Percentiles rank a stretch among this genome's conserved stretches.
Evolutionary conservation across 1,140 invertebrate species (phyloP).

Genomic region (Saccostrea echinata): DNA sequence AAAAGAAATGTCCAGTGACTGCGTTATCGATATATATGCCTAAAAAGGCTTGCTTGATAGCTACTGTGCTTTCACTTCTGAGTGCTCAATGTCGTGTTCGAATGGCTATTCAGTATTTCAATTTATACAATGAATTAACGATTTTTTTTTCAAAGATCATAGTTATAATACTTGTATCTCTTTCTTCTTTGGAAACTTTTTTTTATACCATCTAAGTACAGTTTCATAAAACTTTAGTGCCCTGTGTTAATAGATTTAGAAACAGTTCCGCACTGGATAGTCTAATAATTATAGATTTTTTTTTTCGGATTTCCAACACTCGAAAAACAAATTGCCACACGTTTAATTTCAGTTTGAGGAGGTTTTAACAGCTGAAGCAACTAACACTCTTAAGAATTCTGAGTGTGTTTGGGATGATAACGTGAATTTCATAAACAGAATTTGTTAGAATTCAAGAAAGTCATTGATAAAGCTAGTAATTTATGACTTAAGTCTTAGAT

Average conservation of each 20-base stretch:
- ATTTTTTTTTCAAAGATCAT: background rate
- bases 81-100: background rate
- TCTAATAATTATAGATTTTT: background rate
- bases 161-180: background rate
- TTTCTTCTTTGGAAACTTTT: background rate
- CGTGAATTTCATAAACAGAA: conserved; percentile 10
- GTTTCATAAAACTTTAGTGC: background rate
- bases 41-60: background rate
- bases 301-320: conserved; percentile 9
- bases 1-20: background rate
- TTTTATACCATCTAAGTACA: background rate
- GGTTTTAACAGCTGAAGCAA: conserved; percentile 34
- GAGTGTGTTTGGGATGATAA: conserved; percentile 36
- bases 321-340: conserved; percentile 36
- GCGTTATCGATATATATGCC: background rate
- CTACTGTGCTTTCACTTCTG: background rate
- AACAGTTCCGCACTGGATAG: background rate
- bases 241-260: conserved; percentile 1
- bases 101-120: background rate
- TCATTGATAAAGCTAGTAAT: conserved; percentile 15
- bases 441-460: background rate
- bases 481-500: background rate
- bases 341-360: conserved; percentile 28
- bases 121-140: background rate
- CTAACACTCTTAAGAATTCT: conserved; percentile 22